Evolutionary conservation across 2,888 invertebrate species (phyloP), one percentile per base, ranked within the genome.

Genomic region (Rotaria sp.): DNA sequence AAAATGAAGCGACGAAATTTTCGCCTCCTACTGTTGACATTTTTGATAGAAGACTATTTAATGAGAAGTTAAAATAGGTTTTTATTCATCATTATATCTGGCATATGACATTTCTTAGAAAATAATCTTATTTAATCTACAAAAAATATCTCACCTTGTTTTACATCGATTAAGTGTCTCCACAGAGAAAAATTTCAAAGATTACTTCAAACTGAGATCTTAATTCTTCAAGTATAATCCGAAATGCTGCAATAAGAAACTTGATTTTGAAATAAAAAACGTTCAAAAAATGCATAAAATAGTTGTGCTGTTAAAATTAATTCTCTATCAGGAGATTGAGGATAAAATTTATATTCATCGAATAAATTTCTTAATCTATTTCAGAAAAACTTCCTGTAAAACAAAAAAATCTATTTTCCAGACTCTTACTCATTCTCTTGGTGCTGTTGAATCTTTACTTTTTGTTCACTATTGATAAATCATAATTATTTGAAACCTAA

Each of bases 261-360:
- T 50, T 74, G 50, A 26, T 24, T 30, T 57, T n/a, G 45, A 21
- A 84, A 52, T 41, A 55, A 89, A 90, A 90, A 90, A 93, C 92
- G 96, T 90, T 97, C 97, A 87, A 98, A 96, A 87, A 98, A 97
- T 11, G 98, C 99, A 74, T 99, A 99, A 91, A 99, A 99, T 2
- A 99, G 93, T 90, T 97, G 96, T 2, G 98, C 98, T 0, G 99
- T 99, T 80, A 96, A 97, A 90, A 96, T 95, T 41, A 99, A 92
- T 91, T 99, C 99, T 91, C 97, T 95, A 88, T 98, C 98, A 0
- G 99, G 99, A 91, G 99, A 99, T 90, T 98, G 96, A 2, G 97
- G 96, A 90, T 99, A 99, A 92, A 98, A 99, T 89, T 95, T 94
- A 92, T 98, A 99, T 91, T 99, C 99, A 91, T 99, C 99, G 91